These are phyloP conservation scores for Urosaurus nigricauda DNA, from an alignment of 2,797 vertebrate species.

Conservation along the genomic window DNA sequence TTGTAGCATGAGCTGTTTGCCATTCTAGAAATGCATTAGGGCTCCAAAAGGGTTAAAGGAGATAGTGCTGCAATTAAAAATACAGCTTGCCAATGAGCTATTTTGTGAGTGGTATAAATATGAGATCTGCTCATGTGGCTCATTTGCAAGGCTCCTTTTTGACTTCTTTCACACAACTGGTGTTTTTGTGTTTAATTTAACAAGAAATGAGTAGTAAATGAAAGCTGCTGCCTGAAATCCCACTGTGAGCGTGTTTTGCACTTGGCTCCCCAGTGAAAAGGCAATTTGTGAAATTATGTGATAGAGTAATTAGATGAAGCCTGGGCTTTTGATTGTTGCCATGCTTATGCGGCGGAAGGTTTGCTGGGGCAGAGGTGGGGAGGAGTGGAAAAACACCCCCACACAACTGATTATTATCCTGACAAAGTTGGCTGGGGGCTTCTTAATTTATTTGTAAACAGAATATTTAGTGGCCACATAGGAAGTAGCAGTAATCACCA, in stretches of 20 bases:
- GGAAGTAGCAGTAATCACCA: constrained; percentile 92
- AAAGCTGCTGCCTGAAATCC: constrained; percentile 93
- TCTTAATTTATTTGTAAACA: constrained; percentile 97
- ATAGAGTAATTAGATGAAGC: constrained; percentile 99
- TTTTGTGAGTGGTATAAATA: constrained; percentile 76
- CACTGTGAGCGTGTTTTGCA: constrained; percentile 92
- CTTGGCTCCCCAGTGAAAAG: constrained; percentile 95
- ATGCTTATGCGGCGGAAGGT: constrained; percentile 82
- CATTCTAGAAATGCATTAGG: neutral
- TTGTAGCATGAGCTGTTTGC: constrained; percentile 21
- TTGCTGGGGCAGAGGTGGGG: constrained; percentile 67
- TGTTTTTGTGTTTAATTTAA: constrained; percentile 98
- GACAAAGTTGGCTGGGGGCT: constrained; percentile 87
- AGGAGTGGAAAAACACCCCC: constrained; percentile 28
- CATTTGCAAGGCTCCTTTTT: constrained; percentile 80
- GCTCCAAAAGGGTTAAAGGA: constrained; percentile 60
- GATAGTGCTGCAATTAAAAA: constrained; percentile 63
- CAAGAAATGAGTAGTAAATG: constrained; percentile 97
- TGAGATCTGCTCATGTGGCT: constrained; percentile 78
- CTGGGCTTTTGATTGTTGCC: constrained; percentile 90
- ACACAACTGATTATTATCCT: constrained; percentile 84
- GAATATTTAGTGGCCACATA: constrained; percentile 88
- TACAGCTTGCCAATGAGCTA: constrained; percentile 71
- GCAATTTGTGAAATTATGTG: constrained; percentile 99
- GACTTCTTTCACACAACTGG: constrained; percentile 88